A percentile compares a stretch with the other conserved stretches of the same genome.
These are phyloP conservation scores for Hydrolagus affinis DNA, from an alignment of 2,113 vertebrate species.

Conservation along the genomic window DNA sequence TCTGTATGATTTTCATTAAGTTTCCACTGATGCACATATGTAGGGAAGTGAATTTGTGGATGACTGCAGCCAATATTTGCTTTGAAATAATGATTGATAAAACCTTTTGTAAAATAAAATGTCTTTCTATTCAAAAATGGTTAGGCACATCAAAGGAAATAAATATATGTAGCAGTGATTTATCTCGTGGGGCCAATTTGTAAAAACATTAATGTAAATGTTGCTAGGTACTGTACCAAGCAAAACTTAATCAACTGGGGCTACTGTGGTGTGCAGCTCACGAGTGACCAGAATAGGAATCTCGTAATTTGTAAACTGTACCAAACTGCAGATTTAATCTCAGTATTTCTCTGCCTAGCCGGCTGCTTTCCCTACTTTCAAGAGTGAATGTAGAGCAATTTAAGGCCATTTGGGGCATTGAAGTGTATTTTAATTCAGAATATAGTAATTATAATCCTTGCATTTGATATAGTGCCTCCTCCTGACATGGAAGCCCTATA, in stretches of 20 bases:
- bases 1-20: too few relatives aligned
- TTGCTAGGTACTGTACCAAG: not conserved
- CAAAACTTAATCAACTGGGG: not conserved
- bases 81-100: too few relatives aligned
- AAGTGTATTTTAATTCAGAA: too few relatives aligned
- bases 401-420: not conserved
- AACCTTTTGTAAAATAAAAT: too few relatives aligned
- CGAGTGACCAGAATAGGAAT: not conserved
- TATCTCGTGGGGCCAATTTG: not conserved
- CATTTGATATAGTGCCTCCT: too few relatives aligned
- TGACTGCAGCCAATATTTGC: too few relatives aligned
- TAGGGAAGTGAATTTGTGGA: too few relatives aligned
- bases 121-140: too few relatives aligned
- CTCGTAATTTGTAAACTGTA: not conserved
- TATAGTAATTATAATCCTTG: too few relatives aligned
- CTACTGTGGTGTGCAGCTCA: not conserved
- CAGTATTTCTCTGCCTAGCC: not conserved
- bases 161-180: not conserved
- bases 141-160: too few relatives aligned
- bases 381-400: not conserved
- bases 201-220: constrained; percentile 9
- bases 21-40: too few relatives aligned
- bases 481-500: too few relatives aligned
- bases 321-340: not conserved
- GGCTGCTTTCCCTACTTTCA: not conserved